These are phyloP conservation scores for Catocala fraxini DNA, from an alignment of 2,888 invertebrate genomes.

Conservation along the genomic window DNA sequence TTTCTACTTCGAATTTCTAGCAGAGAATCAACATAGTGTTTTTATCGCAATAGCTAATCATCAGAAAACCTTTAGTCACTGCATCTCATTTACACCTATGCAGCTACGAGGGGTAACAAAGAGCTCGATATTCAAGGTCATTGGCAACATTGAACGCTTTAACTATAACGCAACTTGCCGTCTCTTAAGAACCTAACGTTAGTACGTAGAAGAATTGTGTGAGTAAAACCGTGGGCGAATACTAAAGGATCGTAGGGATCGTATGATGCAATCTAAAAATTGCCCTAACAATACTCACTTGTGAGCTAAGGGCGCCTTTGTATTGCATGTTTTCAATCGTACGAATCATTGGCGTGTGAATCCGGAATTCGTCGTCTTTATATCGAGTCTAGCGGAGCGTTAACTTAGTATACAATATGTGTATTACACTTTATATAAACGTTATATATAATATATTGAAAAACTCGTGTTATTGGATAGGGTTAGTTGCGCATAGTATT, in stretches of 20 bases:
- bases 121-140: too few species aligned
- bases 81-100: too few species aligned
- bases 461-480: neutral
- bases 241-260: neutral
- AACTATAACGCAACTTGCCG: too few species aligned
- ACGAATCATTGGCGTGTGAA: slow-evolving; percentile 39
- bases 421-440: neutral
- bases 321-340: slow-evolving; percentile 41
- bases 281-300: slow-evolving; percentile 31
- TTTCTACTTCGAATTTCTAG: too few species aligned
- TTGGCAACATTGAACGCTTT: too few species aligned
- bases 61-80: too few species aligned
- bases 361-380: slow-evolving; percentile 38
- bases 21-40: too few species aligned
- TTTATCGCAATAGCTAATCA: too few species aligned
- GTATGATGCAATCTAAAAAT: slow-evolving; percentile 25
- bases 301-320: slow-evolving; percentile 25
- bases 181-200: too few species aligned
- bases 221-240: neutral
- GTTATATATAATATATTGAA: neutral
- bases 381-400: slow-evolving; percentile 19
- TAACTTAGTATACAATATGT: slow-evolving; percentile 16
- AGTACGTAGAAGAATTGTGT: neutral
- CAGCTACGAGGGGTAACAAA: too few species aligned
- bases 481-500: too few species aligned